A percentile compares a stretch with the other conserved stretches of the same genome.
phyloP scores from a whole-genome alignment of 92 coral and sea anemone genomes.

The Zoanthus solanderi region DNA sequence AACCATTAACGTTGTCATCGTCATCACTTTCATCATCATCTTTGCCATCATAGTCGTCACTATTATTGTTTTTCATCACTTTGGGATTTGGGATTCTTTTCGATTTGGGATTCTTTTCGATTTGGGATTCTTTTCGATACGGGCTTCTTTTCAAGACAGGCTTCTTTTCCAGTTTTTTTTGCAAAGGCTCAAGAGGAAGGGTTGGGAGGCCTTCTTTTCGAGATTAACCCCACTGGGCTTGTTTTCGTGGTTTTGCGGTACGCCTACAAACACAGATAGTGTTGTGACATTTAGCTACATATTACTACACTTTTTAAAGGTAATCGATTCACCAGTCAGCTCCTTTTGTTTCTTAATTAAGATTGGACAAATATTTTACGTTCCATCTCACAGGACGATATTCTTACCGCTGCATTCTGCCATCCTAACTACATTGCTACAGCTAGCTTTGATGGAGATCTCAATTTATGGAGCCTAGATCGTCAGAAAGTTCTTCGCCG shows the following conservation, averaged over 20 bases:
- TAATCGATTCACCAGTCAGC: neutral
- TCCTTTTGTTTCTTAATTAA: neutral
- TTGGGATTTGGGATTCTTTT: no score
- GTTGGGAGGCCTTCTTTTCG: no score
- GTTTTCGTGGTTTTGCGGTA: no score
- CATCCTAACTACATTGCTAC: conserved; percentile 93
- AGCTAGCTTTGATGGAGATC: conserved; percentile 96
- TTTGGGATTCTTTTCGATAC: no score
- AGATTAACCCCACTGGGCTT: no score
- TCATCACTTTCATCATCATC: neutral
- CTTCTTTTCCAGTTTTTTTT: no score
- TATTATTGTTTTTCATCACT: neutral
- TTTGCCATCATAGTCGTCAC: neutral
- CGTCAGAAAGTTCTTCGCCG: conserved; percentile 89
- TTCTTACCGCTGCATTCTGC: conserved; percentile 88
- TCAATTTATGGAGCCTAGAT: conserved; percentile 94
- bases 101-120: no score
- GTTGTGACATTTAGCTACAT: no score
- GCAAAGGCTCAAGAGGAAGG: no score
- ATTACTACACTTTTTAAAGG: no score
- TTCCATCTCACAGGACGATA: conserved; percentile 78
- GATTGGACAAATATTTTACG: neutral
- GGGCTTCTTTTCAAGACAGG: no score
- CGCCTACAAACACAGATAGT: no score
- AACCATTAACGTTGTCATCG: neutral